Percentiles rank a stretch among this genome's conserved stretches.
Conservation (phyloP, 2,888 invertebrate species). For the Actias luna region DNA sequence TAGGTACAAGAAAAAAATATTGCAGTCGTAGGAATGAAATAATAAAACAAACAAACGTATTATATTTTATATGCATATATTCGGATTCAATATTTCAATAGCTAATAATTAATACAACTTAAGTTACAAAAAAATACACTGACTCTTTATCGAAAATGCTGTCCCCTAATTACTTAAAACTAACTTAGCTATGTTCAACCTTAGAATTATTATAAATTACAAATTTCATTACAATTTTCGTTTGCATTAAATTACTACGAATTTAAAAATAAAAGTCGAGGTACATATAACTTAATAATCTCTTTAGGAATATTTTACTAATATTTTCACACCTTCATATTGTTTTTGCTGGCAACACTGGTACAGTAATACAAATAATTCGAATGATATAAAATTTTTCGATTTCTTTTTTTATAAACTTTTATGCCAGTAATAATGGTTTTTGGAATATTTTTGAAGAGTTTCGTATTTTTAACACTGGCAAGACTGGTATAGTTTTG, state of each 20-base stretch:
- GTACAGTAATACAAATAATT: background rate
- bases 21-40: conserved; percentile 20
- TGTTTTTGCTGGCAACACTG: background rate
- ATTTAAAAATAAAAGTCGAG: conserved; percentile 42
- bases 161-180: conserved; percentile 54
- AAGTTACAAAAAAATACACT: conserved; percentile 77
- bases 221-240: conserved; percentile 67
- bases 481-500: too few species aligned
- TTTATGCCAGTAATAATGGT: too few species aligned
- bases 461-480: too few species aligned
- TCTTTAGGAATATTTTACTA: conserved; percentile 46
- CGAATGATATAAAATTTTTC: background rate
- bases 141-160: conserved; percentile 62
- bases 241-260: conserved; percentile 41
- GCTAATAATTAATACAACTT: conserved; percentile 77
- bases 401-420: background rate
- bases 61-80: conserved; percentile 80
- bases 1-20: background rate
- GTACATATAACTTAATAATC: conserved; percentile 64
- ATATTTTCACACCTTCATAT: conserved; percentile 20
- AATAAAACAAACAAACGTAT: conserved; percentile 53
- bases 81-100: conserved; percentile 80
- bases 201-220: conserved; percentile 77
- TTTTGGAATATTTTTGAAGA: conserved; percentile 16
- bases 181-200: conserved; percentile 77